Conservation (phyloP, 2,888 invertebrate species). For the Palloptera scutellata region DNA sequence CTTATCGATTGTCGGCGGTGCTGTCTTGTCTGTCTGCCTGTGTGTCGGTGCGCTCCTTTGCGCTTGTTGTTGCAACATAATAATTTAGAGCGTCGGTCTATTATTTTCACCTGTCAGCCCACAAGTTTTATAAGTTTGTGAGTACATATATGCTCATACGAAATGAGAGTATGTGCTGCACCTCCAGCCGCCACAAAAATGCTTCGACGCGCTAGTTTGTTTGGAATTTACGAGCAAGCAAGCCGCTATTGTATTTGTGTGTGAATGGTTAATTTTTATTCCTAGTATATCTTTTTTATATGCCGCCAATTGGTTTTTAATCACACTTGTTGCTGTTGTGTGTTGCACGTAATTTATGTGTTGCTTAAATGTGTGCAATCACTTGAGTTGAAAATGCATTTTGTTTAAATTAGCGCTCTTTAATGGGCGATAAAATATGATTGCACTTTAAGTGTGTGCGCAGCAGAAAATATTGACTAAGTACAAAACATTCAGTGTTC, state of each 20-base stretch:
- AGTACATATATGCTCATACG: not conserved
- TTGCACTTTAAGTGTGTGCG: conserved; percentile 5
- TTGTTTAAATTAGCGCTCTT: conserved; percentile 30
- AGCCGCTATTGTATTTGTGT: not conserved
- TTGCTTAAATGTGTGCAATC: conserved; percentile 14
- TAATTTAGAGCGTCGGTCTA: conserved; percentile 42
- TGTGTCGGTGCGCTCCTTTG: conserved; percentile 11
- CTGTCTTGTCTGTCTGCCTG: not conserved
- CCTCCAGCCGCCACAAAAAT: too few relatives aligned
- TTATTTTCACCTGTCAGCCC: conserved; percentile 50
- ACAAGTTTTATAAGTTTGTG: conserved; percentile 39
- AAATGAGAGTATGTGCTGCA: conserved; percentile 15
- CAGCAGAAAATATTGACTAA: too few relatives aligned
- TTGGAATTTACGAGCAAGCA: too few relatives aligned
- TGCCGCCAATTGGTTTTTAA: conserved; percentile 39
- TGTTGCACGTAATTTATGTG: conserved; percentile 26
- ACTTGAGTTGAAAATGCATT: conserved; percentile 23
- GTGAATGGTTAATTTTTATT: conserved; percentile 7
- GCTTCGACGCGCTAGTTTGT: too few relatives aligned
- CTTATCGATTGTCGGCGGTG: not conserved
- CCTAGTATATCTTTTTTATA: conserved; percentile 23
- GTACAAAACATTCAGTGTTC: too few relatives aligned
- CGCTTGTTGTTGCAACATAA: conserved; percentile 17
- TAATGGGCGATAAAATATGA: conserved; percentile 28
- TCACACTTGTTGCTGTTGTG: conserved; percentile 30